Evolutionary conservation across 1,140 invertebrate genomes (phyloP).

Genomic region (Heliconius melpomene): DNA sequence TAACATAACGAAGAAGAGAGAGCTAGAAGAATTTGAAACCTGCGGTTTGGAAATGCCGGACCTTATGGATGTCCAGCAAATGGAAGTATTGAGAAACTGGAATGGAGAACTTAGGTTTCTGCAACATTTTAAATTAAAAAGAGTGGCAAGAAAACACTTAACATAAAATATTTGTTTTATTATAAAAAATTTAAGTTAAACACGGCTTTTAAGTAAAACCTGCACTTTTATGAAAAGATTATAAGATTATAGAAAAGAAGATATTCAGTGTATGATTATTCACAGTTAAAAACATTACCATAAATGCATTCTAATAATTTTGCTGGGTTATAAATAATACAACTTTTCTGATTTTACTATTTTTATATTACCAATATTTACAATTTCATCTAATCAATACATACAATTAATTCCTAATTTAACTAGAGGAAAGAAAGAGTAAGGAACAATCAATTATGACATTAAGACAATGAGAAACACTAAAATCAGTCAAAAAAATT

Average conservation of each 20-base stretch:
- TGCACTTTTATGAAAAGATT: no score
- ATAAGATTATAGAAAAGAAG: no score
- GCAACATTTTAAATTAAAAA: slow-evolving; percentile 85
- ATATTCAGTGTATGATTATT: background rate
- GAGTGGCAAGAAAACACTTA: slow-evolving; percentile 81
- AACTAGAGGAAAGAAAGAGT: background rate
- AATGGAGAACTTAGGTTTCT: slow-evolving; percentile 85
- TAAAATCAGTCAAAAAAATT: slow-evolving; percentile 22
- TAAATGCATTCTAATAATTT: background rate
- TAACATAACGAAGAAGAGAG: slow-evolving; percentile 86
- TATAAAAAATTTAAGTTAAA: background rate
- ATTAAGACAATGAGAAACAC: slow-evolving; percentile 9
- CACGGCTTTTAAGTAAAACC: no score
- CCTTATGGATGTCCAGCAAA: slow-evolving; percentile 82
- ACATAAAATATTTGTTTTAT: slow-evolving; percentile 11
- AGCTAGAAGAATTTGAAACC: slow-evolving; percentile 86
- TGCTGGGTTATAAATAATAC: slow-evolving; percentile 1
- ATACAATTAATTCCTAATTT: slow-evolving; percentile 21
- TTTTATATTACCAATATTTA: slow-evolving; percentile 31
- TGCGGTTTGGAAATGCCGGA: slow-evolving; percentile 89
- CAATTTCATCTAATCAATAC: slow-evolving; percentile 27
- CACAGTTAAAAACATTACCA: background rate
- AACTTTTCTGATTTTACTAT: slow-evolving; percentile 5
- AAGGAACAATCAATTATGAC: slow-evolving; percentile 22
- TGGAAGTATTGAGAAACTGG: slow-evolving; percentile 84